Base-by-base conservation (phyloP, 2,888 invertebrate genomes). In the Drosophila lutescens region DNA sequence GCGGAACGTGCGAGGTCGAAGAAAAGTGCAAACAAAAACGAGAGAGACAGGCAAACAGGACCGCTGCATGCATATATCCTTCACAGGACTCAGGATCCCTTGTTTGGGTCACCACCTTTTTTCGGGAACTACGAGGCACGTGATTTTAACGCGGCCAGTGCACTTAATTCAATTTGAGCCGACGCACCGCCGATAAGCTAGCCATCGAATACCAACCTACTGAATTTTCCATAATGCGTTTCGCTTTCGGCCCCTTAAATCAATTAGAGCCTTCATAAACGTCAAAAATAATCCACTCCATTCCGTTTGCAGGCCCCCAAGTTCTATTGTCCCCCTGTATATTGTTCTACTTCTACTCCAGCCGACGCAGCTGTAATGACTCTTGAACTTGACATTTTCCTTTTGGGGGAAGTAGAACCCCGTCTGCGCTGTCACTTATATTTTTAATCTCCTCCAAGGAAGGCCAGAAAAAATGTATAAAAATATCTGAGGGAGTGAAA, bases 321-420 rank as follows among this genome's bases (percentile, higher is more conserved):
- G 67, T 61, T 55, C 54, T 47, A 40, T 34, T 8, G 30, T 10
- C 30, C 8, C 9, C 12, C 5, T 41, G 23, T 54, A 34, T 1
- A 40, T 30, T 57, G 55, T 73, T 36, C 65, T 40, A 47, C 49
- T 57, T 36, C 65, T 40, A 47, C 49, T 54, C 41, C 46, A 50
- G 20, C 51, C 49, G 55, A 30, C 30, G 70, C 86, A 86, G 88
- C 86, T 87, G 86, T 80, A 75, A 82, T 77, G 77, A 82, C 88
- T 87, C 86, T 84, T 87, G 88, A 87, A 87, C 86, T 87, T 87
- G 86, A 87, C 86, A 86, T 87, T 80, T 88, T 76, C 82, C 80
- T 68, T 73, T 58, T 71, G 26, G 34, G 26, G 34, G 30, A 34
- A 23, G 34, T 60, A 8, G 30, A 8, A 30, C 58, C 61, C 54